Percentiles rank a stretch among this genome's conserved stretches.
Evolutionary conservation across 2,113 vertebrate species (phyloP).

Genomic region (Erythrocebus patas): DNA sequence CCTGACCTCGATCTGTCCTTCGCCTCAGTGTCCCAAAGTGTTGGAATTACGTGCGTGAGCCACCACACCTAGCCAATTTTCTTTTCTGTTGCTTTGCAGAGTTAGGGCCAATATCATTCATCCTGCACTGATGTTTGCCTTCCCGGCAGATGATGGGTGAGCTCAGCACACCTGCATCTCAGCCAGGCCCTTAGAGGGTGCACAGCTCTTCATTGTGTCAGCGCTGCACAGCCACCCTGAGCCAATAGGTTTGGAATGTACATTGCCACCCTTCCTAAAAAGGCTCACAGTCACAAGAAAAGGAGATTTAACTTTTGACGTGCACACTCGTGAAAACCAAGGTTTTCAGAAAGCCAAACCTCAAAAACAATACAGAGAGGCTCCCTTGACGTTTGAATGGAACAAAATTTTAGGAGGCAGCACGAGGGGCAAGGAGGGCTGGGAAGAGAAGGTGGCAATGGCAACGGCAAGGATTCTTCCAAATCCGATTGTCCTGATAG

Average conservation of each 20-base stretch:
- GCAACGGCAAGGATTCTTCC: not conserved
- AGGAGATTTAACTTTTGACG: not conserved
- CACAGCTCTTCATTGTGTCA: not conserved
- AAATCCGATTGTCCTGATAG: accelerated
- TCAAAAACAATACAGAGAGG: not conserved
- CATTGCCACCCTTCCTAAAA: not conserved
- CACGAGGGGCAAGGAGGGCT: too few species aligned
- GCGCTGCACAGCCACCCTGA: not conserved
- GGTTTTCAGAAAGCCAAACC: not conserved
- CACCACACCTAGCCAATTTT: too few species aligned
- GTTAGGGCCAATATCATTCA: constrained; percentile 60
- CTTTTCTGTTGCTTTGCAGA: constrained; percentile 26
- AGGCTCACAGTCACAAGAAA: not conserved
- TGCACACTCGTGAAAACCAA: too few species aligned
- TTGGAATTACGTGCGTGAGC: too few species aligned
- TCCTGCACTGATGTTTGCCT: constrained; percentile 18
- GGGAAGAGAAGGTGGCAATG: too few species aligned
- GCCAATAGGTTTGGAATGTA: not conserved
- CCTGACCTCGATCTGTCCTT: too few species aligned
- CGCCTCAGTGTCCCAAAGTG: too few species aligned
- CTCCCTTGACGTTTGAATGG: not conserved
- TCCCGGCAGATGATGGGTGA: not conserved
- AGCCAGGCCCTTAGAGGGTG: not conserved
- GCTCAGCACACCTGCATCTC: constrained; percentile 33
- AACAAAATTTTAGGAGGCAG: not conserved